Conservation (phyloP, 1,140 invertebrate species). For the Aphis craccivora region DNA sequence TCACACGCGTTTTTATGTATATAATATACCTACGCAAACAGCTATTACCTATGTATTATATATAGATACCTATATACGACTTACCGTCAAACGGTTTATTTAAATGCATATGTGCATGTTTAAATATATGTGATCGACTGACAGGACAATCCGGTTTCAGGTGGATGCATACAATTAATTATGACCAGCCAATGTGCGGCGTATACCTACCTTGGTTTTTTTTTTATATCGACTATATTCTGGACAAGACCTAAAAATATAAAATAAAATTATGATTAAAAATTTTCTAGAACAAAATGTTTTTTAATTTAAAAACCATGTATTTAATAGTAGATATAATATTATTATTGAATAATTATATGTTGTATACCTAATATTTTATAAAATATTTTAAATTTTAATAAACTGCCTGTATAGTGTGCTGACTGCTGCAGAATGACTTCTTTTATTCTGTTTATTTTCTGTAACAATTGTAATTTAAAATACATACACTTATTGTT, state of each 20-base stretch:
- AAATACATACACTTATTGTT: too few relatives aligned
- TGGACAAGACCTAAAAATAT: not conserved
- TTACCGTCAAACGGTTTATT: not conserved
- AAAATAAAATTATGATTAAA: too few relatives aligned
- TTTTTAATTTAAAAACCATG: too few relatives aligned
- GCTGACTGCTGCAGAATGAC: too few relatives aligned
- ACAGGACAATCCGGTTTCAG: constrained; percentile 47
- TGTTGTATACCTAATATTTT: too few relatives aligned
- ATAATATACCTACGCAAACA: not conserved
- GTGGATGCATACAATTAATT: constrained; percentile 51
- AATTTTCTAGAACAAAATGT: too few relatives aligned
- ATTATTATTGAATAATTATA: too few relatives aligned
- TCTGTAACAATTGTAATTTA: too few relatives aligned
- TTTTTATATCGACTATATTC: not conserved
- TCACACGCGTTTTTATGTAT: not conserved
- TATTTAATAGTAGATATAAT: too few relatives aligned
- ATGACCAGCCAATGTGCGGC: not conserved
- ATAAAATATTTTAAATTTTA: too few relatives aligned
- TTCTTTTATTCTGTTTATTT: too few relatives aligned
- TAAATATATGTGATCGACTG: constrained; percentile 27
- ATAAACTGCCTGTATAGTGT: too few relatives aligned
- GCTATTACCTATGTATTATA: constrained; percentile 7
- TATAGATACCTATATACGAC: not conserved
- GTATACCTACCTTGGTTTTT: not conserved
- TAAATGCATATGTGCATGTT: not conserved